Conservation (phyloP, 2,797 vertebrate genomes). For the Miichthys miiuy region DNA sequence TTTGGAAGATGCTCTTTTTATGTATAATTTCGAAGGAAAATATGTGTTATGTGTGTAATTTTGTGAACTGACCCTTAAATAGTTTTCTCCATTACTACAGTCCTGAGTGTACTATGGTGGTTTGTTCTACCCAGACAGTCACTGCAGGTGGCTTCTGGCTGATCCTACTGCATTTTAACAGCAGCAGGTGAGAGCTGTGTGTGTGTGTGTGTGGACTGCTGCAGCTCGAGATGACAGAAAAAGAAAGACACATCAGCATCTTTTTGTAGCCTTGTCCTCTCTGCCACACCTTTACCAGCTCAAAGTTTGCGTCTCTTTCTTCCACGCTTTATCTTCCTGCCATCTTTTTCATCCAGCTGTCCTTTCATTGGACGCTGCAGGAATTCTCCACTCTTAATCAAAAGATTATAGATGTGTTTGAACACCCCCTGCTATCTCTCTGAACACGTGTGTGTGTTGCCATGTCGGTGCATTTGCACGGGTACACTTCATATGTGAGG, state of each 20-base stretch:
- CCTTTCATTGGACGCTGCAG: constrained; percentile 8
- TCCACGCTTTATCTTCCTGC: not conserved
- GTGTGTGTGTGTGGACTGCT: constrained; percentile 7
- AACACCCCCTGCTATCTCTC: constrained; percentile 6
- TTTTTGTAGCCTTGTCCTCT: not conserved
- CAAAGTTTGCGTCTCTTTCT: not conserved
- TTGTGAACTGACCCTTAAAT: not conserved
- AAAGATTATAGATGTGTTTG: constrained; percentile 3
- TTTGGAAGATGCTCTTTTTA: not conserved
- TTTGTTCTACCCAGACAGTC: not conserved
- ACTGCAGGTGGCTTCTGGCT: constrained; percentile 5
- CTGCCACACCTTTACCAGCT: not conserved
- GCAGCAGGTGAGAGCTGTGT: not conserved
- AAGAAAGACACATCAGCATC: not conserved
- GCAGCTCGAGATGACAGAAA: not conserved
- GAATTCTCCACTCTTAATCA: constrained; percentile 7
- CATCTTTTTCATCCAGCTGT: not conserved
- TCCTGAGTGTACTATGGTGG: not conserved
- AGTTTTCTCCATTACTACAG: not conserved
- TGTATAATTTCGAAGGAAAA: not conserved
- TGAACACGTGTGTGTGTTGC: constrained; percentile 36
- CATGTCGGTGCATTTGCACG: constrained; percentile 21
- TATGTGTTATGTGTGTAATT: not conserved
- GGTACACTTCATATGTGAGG: constrained; percentile 21
- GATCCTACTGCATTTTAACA: constrained; percentile 3